Base-by-base conservation (phyloP, 1,140 invertebrate species). In the Lithobius niger region DNA sequence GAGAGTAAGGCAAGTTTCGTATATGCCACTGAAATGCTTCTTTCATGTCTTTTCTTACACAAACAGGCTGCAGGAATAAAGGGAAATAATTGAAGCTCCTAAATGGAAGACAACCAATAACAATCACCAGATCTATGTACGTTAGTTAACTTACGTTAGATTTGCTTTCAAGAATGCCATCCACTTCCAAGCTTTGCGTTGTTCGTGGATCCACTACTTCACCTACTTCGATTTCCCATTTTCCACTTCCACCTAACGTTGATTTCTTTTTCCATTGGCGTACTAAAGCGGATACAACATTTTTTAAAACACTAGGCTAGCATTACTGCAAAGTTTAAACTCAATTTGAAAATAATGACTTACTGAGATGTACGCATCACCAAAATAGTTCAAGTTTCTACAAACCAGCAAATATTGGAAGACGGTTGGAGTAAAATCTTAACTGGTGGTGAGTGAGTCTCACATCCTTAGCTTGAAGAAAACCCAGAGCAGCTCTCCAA, bases 211-310 rank as follows among this genome's bases (percentile, higher is more conserved):
- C n/a, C n/a, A n/a, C n/a, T n/a, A n/a, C n/a, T 50, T 50, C 48
- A 10, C 48, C 48, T 10, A 50, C 24, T 50, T 50, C 48, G 19
- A 10, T 25, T 22, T 25, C 26, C 48, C 48, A 50, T 26, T 50
- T 27, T 4, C 48, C 48, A 6, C 6, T 6, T 10, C 10, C 26
- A 25, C 48, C 48, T 10, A 50, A 13, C 3, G 26, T 25, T 6
- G 13, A 10, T 19, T 50, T 50, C 26, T 21, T 50, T 26, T 26
- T 24, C 48, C 48, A 50, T 50, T 50, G 22, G 10, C 48, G 13
- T 6, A 24, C 48, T 50, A 10, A 47, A 47, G 22, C 6, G 31
- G n/a, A n/a, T n/a, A n/a, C n/a, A n/a, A n/a, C n/a, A n/a, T n/a
- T n/a, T n/a, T n/a, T n/a, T n/a, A n/a, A n/a, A n/a, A n/a, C n/a